A percentile compares a stretch with the other conserved stretches of the same genome.
phyloP scores from a whole-genome alignment of 2,113 vertebrate species.

The Plecturocebus donacophilus region DNA sequence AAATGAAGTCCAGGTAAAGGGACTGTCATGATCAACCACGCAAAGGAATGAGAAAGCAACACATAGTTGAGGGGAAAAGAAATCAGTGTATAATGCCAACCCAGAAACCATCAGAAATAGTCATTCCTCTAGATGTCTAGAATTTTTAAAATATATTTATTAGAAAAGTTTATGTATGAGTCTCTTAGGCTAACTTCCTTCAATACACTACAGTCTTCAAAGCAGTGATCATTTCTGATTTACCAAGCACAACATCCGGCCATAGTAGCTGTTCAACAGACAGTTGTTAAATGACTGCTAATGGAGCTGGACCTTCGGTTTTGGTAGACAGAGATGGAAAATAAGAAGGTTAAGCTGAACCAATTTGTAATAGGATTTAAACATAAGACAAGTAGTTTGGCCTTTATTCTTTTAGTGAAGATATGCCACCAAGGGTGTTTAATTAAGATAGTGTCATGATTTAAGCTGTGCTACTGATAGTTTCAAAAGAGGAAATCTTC shows the following conservation, averaged over 20 bases:
- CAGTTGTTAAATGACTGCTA: neutral
- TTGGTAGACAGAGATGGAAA: neutral
- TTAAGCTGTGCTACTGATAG: neutral
- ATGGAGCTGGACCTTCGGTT: neutral
- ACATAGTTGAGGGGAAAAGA: neutral
- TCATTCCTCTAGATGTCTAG: neutral
- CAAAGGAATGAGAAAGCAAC: neutral
- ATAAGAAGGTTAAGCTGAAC: neutral
- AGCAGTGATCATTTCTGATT: neutral
- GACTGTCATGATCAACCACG: neutral
- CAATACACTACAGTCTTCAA: neutral
- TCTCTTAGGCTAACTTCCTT: neutral
- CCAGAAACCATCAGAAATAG: neutral
- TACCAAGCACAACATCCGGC: neutral
- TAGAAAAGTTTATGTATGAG: neutral
- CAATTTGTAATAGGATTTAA: neutral
- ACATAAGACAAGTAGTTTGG: neutral
- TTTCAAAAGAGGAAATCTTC: neutral
- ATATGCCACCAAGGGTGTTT: neutral
- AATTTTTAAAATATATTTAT: neutral
- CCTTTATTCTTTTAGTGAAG: neutral
- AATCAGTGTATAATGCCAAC: neutral
- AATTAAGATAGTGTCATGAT: neutral
- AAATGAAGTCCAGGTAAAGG: neutral
- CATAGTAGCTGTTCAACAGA: neutral